Evolutionary conservation across 1,140 invertebrate genomes (phyloP), one percentile per base, ranked within the genome.

Genomic region (Megathymus violae): DNA sequence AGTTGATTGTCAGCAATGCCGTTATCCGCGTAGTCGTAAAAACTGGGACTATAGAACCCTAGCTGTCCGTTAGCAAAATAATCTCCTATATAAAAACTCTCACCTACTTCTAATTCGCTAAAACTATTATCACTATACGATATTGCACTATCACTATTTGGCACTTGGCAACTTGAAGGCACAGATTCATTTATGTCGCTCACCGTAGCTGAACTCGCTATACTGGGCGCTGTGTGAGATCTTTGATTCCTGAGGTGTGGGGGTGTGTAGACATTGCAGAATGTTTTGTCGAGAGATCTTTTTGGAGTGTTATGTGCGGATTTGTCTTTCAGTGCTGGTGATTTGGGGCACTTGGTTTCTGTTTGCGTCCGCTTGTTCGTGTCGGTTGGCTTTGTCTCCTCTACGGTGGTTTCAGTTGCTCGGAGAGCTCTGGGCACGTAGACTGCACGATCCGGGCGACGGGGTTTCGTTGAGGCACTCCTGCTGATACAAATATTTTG

Each of bases 381-480:
- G 0, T 84, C 80, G 0, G 70, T 56, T 27, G 74, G 66, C 56
- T 82, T 81, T 40, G 43, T 62, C 10, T 87, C 82, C 7, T 88
- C 88, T 1, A 75, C 44, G 17, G 62, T 78, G 27, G 82, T 87
- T 64, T 93, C 93, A 34, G 89, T 78, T 67, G 92, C 91, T 50
- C 95, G 92, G 60, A 94, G 88, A 62, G 94, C 94, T 73, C 94
- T 92, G 62, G 96, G 96, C 14, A 96, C 94, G 88, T 96, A 96
- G 27, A 96, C 93, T 4, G 95, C 95, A 3, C 94, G 93, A 84
- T 96, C 96, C 52, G 96, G 96, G 71, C 95, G 92, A 56, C 93
- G 93, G 62, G 93, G 82, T 56, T 86, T 91, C 43, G 81, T 69
- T 43, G 85, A 76, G 13, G 79, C 78, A 64, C 82, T 78, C 71